Conservation (phyloP, 1,140 invertebrate genomes). For the Tetragonula clypearis region DNA sequence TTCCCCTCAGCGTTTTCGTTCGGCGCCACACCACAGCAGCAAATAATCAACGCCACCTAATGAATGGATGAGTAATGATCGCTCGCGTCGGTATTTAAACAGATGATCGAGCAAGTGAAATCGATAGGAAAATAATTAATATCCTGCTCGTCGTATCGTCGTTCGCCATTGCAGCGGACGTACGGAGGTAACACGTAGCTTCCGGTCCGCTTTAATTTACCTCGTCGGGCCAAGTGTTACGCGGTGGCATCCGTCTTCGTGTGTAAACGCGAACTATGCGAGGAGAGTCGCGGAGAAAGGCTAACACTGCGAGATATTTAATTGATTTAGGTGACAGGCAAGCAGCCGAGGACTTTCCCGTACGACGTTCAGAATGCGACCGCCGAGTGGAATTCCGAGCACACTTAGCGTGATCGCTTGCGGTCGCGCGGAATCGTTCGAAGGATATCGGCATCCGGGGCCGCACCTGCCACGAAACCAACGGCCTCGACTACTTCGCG, state of each 20-base stretch:
- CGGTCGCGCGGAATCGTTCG: slow-evolving; percentile 57
- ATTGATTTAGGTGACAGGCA: slow-evolving; percentile 65
- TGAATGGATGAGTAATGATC: neutral
- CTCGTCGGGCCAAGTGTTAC: neutral
- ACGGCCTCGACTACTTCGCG: slow-evolving; percentile 15
- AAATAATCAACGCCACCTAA: neutral
- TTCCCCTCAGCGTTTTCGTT: neutral
- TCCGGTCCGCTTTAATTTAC: neutral
- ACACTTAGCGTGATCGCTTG: slow-evolving; percentile 63
- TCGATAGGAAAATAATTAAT: neutral
- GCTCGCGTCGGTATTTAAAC: neutral
- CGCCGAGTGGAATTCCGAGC: slow-evolving; percentile 62
- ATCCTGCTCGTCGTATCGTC: neutral
- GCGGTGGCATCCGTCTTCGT: neutral
- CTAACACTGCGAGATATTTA: slow-evolving; percentile 63
- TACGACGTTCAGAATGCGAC: slow-evolving; percentile 65
- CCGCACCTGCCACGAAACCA: slow-evolving; percentile 38
- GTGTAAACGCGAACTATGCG: slow-evolving; percentile 28
- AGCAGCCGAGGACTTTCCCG: slow-evolving; percentile 60
- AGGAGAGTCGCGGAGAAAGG: neutral
- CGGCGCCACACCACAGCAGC: too few relatives aligned
- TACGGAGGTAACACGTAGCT: neutral
- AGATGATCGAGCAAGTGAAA: neutral
- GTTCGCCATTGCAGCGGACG: too few relatives aligned
- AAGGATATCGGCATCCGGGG: slow-evolving; percentile 64